These are phyloP conservation scores for Xyliphius kryptos DNA, from an alignment of 2,113 vertebrate species.

Conservation along the genomic window DNA sequence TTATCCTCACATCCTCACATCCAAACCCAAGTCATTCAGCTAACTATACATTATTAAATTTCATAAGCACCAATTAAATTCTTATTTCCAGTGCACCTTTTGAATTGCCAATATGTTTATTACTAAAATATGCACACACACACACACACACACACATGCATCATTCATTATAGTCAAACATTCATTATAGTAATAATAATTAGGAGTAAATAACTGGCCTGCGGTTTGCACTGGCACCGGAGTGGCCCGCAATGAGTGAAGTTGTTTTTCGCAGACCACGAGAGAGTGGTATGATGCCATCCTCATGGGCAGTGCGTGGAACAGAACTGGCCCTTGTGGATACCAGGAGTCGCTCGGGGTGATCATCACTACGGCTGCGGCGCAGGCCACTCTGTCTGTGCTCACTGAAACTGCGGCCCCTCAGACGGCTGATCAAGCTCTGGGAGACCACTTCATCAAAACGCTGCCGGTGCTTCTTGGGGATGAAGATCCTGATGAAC, in stretches of 20 bases:
- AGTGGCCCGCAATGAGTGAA: slow-evolving; percentile 75
- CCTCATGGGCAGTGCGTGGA: slow-evolving; percentile 78
- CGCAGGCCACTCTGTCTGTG: slow-evolving; percentile 76
- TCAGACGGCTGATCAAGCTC: slow-evolving; percentile 86
- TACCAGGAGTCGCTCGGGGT: slow-evolving; percentile 84
- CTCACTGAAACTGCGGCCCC: slow-evolving; percentile 74
- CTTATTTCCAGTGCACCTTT: too few species aligned
- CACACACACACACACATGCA: too few species aligned
- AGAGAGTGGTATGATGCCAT: slow-evolving; percentile 47
- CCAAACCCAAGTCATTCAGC: too few species aligned
- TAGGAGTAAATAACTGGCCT: slow-evolving; percentile 71
- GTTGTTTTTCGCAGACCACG: slow-evolving; percentile 78
- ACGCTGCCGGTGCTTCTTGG: slow-evolving; percentile 92
- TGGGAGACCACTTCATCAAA: slow-evolving; percentile 95
- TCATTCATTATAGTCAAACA: too few species aligned
- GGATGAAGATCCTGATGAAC: slow-evolving; percentile 89
- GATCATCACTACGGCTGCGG: slow-evolving; percentile 89
- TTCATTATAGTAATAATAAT: too few species aligned
- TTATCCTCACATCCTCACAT: too few species aligned
- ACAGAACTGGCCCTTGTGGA: slow-evolving; percentile 91
- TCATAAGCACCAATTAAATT: too few species aligned
- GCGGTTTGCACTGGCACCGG: slow-evolving; percentile 68
- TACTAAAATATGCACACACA: too few species aligned
- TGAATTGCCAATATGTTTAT: too few species aligned
- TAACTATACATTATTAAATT: too few species aligned